Conservation (phyloP, 2,888 invertebrate species). For the Scaptomyza cyrtandrae region DNA sequence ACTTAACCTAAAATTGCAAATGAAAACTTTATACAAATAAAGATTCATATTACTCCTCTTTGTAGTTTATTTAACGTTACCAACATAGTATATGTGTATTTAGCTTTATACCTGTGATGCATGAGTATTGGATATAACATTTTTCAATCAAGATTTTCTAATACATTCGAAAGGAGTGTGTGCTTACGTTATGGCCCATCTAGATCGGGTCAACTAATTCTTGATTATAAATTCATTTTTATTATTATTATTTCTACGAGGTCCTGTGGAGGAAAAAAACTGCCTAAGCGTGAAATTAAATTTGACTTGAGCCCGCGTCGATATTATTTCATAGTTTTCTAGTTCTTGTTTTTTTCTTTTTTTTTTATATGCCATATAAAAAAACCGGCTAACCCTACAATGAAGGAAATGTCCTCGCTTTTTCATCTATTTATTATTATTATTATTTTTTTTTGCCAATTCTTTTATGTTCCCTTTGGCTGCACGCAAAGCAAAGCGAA, state of each 20-base stretch:
- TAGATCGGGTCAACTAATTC: constrained; percentile 3
- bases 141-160: constrained; percentile 3
- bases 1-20: background rate
- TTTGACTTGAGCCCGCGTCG: constrained; percentile 57
- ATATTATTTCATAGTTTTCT: constrained; percentile 59
- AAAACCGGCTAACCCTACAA: constrained; percentile 12
- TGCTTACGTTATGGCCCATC: constrained; percentile 8
- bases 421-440: constrained; percentile 40
- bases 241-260: constrained; percentile 36
- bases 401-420: constrained; percentile 20
- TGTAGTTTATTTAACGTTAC: background rate
- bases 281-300: constrained; percentile 75
- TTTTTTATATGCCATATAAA: constrained; percentile 5
- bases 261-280: constrained; percentile 33
- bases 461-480: constrained; percentile 49
- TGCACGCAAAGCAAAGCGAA: constrained; percentile 60
- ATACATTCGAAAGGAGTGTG: constrained; percentile 19
- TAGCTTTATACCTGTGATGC: background rate
- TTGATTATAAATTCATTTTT: constrained; percentile 56
- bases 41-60: background rate
- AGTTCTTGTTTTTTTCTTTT: background rate
- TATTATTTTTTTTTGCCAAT: constrained; percentile 25
- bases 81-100: background rate
- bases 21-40: background rate
- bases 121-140: background rate